Evolutionary conservation across 2,888 invertebrate genomes (phyloP).

Genomic region (Thysanoteuthis rhombus): DNA sequence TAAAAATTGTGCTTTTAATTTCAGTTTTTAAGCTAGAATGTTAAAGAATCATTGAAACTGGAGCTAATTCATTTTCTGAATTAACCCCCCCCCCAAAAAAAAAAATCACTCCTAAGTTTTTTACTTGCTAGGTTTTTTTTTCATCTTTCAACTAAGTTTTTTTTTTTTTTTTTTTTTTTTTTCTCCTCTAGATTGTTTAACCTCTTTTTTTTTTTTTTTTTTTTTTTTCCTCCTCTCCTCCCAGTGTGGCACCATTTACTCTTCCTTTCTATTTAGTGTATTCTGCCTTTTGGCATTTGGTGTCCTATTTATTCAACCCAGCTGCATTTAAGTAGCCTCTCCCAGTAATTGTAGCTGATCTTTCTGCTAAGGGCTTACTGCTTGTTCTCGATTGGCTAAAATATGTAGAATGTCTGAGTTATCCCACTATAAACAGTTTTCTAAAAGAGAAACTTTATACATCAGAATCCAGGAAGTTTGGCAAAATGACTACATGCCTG

Average conservation of each 20-base stretch:
- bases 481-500: neutral
- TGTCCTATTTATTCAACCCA: constrained; percentile 1
- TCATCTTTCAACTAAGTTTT: too few species aligned
- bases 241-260: neutral
- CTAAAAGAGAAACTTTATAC: neutral
- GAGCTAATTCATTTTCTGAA: too few species aligned
- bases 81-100: too few species aligned
- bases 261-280: neutral
- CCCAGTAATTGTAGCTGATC: neutral
- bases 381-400: neutral
- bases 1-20: too few species aligned
- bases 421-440: neutral
- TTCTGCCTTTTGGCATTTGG: neutral
- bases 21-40: too few species aligned
- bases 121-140: too few species aligned
- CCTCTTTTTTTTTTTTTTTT: too few species aligned
- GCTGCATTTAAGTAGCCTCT: neutral
- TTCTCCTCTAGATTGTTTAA: too few species aligned
- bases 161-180: too few species aligned
- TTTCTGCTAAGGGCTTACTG: neutral
- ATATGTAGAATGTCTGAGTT: neutral
- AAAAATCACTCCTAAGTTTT: too few species aligned
- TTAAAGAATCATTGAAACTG: too few species aligned
- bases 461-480: neutral
- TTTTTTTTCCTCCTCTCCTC: neutral